Percentiles rank a stretch among this genome's conserved stretches.
phyloP scores from a whole-genome alignment of 2,113 vertebrate species.

The Meleagris gallopavo region DNA sequence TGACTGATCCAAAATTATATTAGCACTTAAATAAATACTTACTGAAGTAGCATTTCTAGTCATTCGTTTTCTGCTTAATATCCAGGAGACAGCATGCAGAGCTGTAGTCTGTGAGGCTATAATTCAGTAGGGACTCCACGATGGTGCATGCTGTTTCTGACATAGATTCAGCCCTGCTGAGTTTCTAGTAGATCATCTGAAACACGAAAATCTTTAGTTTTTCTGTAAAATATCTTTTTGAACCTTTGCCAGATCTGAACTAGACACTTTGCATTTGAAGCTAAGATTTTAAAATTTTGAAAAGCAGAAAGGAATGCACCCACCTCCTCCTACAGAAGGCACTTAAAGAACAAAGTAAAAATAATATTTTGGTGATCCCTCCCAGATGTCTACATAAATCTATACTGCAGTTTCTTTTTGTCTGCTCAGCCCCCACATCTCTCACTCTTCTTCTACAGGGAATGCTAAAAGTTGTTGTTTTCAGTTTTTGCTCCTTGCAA shows the following conservation, averaged over 20 bases:
- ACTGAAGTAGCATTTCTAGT: not conserved
- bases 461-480: not conserved
- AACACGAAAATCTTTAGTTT: slow-evolving; percentile 12
- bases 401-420: not conserved
- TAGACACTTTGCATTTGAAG: slow-evolving; percentile 25
- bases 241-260: slow-evolving; percentile 4
- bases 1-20: not conserved
- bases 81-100: rapidly evolving
- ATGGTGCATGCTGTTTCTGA: rapidly evolving
- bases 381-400: not conserved
- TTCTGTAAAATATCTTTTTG: slow-evolving; percentile 44
- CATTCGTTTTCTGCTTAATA: not conserved
- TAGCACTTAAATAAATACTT: not conserved
- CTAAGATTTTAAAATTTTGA: slow-evolving; percentile 48
- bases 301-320: not conserved
- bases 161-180: not conserved
- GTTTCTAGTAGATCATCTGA: slow-evolving; percentile 28
- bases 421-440: not conserved
- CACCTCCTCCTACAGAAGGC: not conserved
- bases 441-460: not conserved
- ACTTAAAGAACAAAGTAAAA: not conserved
- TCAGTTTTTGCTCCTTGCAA: not conserved
- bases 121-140: not conserved
- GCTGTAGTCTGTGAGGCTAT: not conserved
- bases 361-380: not conserved